A percentile compares a stretch with the other conserved stretches of the same genome.
Conservation (phyloP, 2,113 vertebrate species). For the Lagopus leucura region DNA sequence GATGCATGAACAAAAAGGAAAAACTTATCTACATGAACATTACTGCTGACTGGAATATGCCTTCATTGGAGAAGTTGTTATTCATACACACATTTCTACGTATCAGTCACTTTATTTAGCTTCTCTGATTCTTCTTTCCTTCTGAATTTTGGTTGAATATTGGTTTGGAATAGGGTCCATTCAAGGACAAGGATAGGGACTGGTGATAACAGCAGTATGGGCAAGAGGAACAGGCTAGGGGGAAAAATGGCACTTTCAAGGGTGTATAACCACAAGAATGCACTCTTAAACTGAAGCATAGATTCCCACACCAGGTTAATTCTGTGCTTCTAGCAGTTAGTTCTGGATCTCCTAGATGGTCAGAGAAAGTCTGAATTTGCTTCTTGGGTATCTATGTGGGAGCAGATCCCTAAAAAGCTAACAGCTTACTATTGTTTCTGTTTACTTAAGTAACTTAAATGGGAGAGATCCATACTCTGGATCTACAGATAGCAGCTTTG, state of each 20-base stretch:
- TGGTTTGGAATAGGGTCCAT: neutral
- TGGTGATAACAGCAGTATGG: neutral
- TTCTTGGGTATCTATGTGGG: neutral
- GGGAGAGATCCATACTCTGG: neutral
- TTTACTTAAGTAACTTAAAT: neutral
- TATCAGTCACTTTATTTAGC: neutral
- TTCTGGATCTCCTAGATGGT: neutral
- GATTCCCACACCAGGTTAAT: neutral
- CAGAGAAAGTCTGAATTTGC: neutral
- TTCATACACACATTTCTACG: neutral
- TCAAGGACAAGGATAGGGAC: neutral
- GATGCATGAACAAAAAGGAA: neutral
- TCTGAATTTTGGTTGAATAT: neutral
- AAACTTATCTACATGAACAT: neutral
- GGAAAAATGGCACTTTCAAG: neutral
- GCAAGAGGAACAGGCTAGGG: neutral
- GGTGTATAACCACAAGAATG: neutral
- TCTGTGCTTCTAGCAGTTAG: neutral
- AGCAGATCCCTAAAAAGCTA: neutral
- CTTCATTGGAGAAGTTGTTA: neutral
- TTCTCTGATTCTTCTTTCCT: neutral
- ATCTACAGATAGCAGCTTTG: neutral
- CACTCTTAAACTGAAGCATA: neutral
- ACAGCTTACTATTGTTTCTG: neutral
- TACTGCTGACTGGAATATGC: neutral